Evolutionary conservation across 2,113 vertebrate species (phyloP), one percentile per base, ranked within the genome.

Genomic region (Odobenus rosmarus): DNA sequence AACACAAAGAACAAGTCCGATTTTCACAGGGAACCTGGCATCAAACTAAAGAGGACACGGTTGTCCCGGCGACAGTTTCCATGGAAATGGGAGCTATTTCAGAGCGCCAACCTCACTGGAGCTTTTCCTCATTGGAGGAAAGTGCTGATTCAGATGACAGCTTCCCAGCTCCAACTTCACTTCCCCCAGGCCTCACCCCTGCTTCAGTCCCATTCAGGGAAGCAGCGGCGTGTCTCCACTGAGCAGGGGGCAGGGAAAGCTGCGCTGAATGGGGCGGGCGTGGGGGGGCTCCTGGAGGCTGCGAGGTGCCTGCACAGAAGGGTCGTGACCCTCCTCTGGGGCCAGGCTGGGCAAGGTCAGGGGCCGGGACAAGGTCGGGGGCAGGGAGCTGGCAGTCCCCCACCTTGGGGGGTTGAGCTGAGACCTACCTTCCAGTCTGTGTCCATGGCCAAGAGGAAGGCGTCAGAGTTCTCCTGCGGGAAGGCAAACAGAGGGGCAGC

Each of bases 381-480:
- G 57, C 24, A 0, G 0, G 55, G 53, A 16, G 42, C 39, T 57
- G 24, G 3, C 13, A 19, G 67, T 13, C 82, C 80, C 85, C 51
- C 39, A 53, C 16, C 0, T 67, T 19, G 4, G 57, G 61, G 71
- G 85, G 53, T 16, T 15, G 31, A 86, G 31, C 11, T 16, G 61
- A 23, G 46, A 84, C 99, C 79, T 99, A 99, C 99, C 99, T 99
- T 99, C 99, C 99, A 99, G 95, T 99, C 99, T 0, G 97, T 98
- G 98, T 99, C 99, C 84, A 99, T 99, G 1, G 97, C 12, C 0
- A 99, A 98, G 96, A 99, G 99, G 98, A 99, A 99, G 96, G 99
- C 98, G 11, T 99, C 99, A 0, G 99, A 99, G 98, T 98, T 99
- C 76, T 99, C 99, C 99, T 99, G 98, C 16, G 98, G 84, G 91